Conservation (phyloP, 2,888 invertebrate genomes). For the Dermolepida albohirtum region DNA sequence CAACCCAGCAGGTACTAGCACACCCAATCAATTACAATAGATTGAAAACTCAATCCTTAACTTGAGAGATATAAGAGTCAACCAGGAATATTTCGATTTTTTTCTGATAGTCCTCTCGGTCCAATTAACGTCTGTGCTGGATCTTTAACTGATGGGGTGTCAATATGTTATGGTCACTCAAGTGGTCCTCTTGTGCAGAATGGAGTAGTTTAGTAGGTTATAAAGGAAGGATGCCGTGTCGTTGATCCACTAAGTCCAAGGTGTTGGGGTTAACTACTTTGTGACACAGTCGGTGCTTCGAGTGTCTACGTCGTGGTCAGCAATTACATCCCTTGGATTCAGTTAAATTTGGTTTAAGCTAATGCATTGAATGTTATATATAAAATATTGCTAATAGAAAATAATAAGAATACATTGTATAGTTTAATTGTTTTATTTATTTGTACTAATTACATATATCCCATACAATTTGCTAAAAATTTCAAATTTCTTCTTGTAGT, state of each 20-base stretch:
- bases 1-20: conserved; percentile 32
- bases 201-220: conserved; percentile 62
- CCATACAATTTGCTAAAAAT: no score
- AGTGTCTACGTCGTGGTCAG: no score
- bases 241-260: conserved; percentile 69
- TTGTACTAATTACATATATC: no score
- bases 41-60: conserved; percentile 40
- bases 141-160: conserved; percentile 64
- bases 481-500: no score
- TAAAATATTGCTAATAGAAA: no score
- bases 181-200: conserved; percentile 67
- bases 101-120: conserved; percentile 34
- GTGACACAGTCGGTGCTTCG: no score
- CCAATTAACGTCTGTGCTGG: conserved; percentile 68
- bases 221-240: conserved; percentile 68
- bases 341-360: conserved; percentile 31
- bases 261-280: no score
- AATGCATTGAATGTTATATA: no score
- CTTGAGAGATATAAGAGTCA: conserved; percentile 15
- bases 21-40: conserved; percentile 43
- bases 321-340: conserved; percentile 66
- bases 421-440: conserved; percentile 1
- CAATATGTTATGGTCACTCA: conserved; percentile 70
- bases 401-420: background rate
- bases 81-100: conserved; percentile 15